phyloP scores from a whole-genome alignment of 2,797 vertebrate genomes.

The Macrochelys suwanniensis region DNA sequence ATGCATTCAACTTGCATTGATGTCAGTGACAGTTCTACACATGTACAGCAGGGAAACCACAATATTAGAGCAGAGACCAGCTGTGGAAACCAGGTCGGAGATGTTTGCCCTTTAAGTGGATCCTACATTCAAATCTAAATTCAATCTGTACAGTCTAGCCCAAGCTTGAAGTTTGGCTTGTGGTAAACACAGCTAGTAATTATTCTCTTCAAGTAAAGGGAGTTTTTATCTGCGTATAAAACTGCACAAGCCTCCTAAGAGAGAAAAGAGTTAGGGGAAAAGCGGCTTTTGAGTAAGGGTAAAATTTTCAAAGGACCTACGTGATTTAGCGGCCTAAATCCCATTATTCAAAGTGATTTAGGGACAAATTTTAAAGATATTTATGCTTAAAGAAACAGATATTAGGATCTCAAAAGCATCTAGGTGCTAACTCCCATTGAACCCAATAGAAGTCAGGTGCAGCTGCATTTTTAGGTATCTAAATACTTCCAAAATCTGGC shows the following conservation, averaged over 20 bases:
- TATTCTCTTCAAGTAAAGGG: not conserved
- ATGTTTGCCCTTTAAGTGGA: not conserved
- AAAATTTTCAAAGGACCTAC: not conserved
- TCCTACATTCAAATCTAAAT: not conserved
- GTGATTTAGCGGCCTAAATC: not conserved
- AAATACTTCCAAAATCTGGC: not conserved
- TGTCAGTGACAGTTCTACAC: not conserved
- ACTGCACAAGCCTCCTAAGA: not conserved
- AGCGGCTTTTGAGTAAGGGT: not conserved
- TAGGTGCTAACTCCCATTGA: not conserved
- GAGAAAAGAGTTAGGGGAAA: not conserved
- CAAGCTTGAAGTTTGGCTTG: not conserved
- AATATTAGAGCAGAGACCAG: not conserved
- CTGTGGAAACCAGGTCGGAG: not conserved
- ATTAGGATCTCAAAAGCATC: not conserved
- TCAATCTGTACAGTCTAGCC: not conserved
- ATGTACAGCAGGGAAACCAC: not conserved
- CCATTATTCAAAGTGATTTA: not conserved
- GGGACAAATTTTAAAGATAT: not conserved
- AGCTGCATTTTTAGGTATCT: not conserved
- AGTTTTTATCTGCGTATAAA: fast-evolving
- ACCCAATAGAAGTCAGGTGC: not conserved
- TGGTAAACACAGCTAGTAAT: not conserved
- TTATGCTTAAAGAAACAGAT: not conserved
- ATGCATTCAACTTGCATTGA: not conserved